Base-by-base conservation (phyloP, 2,797 vertebrate genomes). In the Macrochelys suwanniensis region DNA sequence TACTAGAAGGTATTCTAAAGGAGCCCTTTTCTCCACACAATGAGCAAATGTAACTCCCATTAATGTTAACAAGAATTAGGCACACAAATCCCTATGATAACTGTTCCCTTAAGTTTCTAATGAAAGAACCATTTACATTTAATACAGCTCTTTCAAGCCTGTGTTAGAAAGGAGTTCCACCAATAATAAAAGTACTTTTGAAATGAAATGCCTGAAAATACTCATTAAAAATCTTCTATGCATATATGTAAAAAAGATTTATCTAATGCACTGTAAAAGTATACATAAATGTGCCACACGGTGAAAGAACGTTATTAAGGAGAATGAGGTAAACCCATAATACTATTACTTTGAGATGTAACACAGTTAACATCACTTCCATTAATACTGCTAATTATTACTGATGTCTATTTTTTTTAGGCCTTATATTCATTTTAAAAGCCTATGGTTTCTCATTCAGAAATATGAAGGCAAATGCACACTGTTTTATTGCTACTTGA, bases 361-460 rank as follows among this genome's bases (percentile, higher is more conserved):
- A 82, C 90, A 88, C 91, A 97, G 96, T 96, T 97, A 96, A 94
- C 82, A 96, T 93, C 96, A 96, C 57, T 96, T 96, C 80, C 89
- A 97, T 95, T 97, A 97, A 97, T 80, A 95, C 90, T 92, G 82
- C 89, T 97, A 97, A 97, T 89, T 97, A 93, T 95, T 97, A 97
- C 93, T 88, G 82, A 97, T 94, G 82, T 91, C 84, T 87, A 45
- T 97, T 98, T 94, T 96, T 85, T 50, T 93, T 93, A 68, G 97
- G 96, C 98, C 97, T 95, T 89, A 96, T 95, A 97, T 80, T 97
- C 90, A 97, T 97, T 97, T 97, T 88, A 83, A 45, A 95, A 5
- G 26, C 84, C 90, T 90, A 85, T 50, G 53, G 47, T 82, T 97
- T 94, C 94, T 95, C 96, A 97, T 95, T 97, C 96, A 96, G 84